Evolutionary conservation across 2,888 invertebrate species (phyloP), one percentile per base, ranked within the genome.

Genomic region (Torymus auratus): DNA sequence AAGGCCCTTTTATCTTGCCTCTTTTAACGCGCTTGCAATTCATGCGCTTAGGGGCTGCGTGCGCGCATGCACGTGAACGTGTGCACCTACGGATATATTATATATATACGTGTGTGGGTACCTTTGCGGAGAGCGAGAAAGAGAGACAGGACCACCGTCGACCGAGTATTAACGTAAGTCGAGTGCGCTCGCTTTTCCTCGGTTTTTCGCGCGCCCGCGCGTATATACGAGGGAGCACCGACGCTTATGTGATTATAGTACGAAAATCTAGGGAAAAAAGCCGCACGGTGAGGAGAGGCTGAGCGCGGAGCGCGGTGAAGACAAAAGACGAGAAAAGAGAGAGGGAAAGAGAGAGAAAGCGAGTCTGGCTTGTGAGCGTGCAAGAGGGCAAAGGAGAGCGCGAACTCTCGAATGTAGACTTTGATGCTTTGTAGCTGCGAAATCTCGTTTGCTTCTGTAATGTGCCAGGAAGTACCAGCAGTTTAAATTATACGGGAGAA

Each of bases 201-300:
- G 41, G 41, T 65, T n/a, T 52, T 65, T 23, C 20, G 56, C 20
- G 64, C 5, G 62, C 28, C 55, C 55, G 52, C 62, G 55, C 10
- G 28, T 11, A 53, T 11, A 53, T 13, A 41, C 61, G 23, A 14
- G 23, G 20, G 17, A 61, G 41, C 53, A 15, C 23, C 78, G 62
- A 72, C 64, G 77, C 75, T 80, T 81, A 79, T 76, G 81, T 41
- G 78, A 79, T 81, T 83, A 79, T 70, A 71, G 61, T 62, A 50
- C 67, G 71, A 58, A 74, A 82, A 73, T 71, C 69, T 69, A 62
- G 60, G 17, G 65, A 72, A 73, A 72, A 58, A 65, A 74, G 61
- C 50, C 64, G 50, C 52, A 71, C 14, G 15, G 14, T 2, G n/a
- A 14, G 23, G 55, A 62, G 23, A 23, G 56, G 55, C 41, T 50